A percentile compares a stretch with the other conserved stretches of the same genome.
Evolutionary conservation across 2,113 vertebrate species (phyloP).

Genomic region (Numenius arquata): DNA sequence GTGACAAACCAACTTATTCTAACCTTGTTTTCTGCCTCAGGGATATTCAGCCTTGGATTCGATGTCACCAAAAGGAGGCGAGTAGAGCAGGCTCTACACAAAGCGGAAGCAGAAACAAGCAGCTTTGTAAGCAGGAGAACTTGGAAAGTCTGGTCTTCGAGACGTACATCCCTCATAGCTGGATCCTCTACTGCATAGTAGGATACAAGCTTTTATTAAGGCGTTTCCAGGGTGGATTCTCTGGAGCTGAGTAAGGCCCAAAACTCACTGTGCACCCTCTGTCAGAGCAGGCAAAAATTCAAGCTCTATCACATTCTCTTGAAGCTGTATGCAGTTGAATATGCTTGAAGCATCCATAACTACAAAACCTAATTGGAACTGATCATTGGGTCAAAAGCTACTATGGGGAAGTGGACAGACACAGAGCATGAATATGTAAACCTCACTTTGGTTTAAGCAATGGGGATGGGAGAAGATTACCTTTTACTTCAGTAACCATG

Average conservation of each 20-base stretch:
- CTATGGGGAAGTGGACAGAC: neutral
- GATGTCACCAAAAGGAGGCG: neutral
- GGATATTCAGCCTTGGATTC: neutral
- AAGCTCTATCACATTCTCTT: neutral
- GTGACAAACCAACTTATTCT: neutral
- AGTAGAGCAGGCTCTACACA: neutral
- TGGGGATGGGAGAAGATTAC: neutral
- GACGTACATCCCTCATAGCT: fast-evolving
- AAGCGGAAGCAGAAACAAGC: neutral
- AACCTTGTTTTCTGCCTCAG: neutral
- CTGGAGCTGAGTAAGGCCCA: neutral
- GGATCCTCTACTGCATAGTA: neutral
- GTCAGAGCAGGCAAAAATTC: neutral
- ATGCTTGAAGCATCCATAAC: neutral
- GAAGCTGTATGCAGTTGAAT: neutral
- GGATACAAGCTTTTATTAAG: neutral
- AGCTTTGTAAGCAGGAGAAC: neutral
- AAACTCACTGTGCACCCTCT: neutral
- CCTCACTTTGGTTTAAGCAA: neutral
- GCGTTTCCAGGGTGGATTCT: neutral
- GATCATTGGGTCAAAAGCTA: neutral
- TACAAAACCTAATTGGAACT: neutral
- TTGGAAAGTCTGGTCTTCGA: neutral
- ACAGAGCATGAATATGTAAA: neutral
- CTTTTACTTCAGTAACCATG: neutral